Base-by-base conservation (phyloP, 2,113 vertebrate species). In the Pteropus alecto region DNA sequence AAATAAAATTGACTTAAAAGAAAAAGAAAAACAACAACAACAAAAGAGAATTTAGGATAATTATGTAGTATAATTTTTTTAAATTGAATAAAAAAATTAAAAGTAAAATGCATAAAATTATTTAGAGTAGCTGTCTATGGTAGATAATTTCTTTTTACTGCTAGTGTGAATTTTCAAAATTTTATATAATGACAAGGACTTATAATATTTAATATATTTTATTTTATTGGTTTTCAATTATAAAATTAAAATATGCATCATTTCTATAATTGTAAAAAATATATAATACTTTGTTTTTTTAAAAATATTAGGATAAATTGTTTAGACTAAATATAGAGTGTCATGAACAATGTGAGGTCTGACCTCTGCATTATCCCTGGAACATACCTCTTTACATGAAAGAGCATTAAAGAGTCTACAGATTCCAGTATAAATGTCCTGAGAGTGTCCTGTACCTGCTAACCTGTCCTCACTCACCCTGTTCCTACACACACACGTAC, bases 1-100 rank as follows among this genome's bases (percentile, higher is more conserved):
- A 96, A 88, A 51, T 56, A 8, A 93, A 96, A 91, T 30, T 71
- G 21, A 88, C 22, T 76, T 71, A 79, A 83, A 87, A 95, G 16
- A 16, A 60, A 87, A 95, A 48, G 54, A 63, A 22, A 30, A 30
- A 35, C 3, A 90, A 63, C 21, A 65, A 56, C 24, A 58, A 28
- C 24, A 46, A 87, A 48, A 56, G 26, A 61, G 7, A 88, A 90
- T 92, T 86, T 89, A 84, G 22, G 65, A 87, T 4, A 81, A 79
- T 51, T 85, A 28, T 24, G 12, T 21, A 56, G 9, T 30, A 63
- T 18, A 85, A 81, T 79, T 83, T 85, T 73, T 87, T 22, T 22
- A 48, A 65, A 70, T 13, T 33, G 3, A 70, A 71, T 33, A 43
- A 81, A 90, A 60, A 33, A 41, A 63, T 38, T 84, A 86, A 78